Evolutionary conservation across 1,140 invertebrate species (phyloP), one percentile per base, ranked within the genome.

Genomic region (Adoxophyes honmai): DNA sequence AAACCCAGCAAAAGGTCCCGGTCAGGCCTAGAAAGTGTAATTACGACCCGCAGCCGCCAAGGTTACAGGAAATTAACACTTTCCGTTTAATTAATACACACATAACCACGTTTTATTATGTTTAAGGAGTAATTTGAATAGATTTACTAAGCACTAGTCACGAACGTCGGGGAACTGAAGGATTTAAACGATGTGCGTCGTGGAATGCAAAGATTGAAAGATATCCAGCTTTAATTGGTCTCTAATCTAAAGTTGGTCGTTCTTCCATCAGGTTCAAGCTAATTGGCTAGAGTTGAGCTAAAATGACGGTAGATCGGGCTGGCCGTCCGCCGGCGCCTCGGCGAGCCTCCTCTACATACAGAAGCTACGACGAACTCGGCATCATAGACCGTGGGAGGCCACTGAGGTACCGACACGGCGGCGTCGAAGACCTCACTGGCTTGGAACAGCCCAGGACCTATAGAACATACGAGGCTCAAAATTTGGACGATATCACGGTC

Each of bases 321-420:
- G 85, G 83, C 51, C 66, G 78, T 8, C 85, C 85, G 4, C 85
- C 85, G 10, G 78, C 83, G 13, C 85, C 85, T 0, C 70, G 81
- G 18, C 71, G 85, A 8, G 75, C 78, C 1, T 87, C 87, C 4
- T 91, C 90, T 14, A 91, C 90, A 3, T 91, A 91, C 66, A 82
- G 86, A 62, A 91, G 90, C 63, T 91, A 91, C 64, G 89, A 90
- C 62, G 83, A 88, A 62, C 76, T 88, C 4, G 82, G 82, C 4
- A 64, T 75, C 7, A 78, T 83, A 34, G 85, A 86, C 44, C 72
- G 76, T 36, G 72, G 71, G 9, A 75, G 67, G 64, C 77, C 81
- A 3, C 64, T 88, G 1, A 73, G 76, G 44, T 77, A 82, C 38
- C 62, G 82, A 8, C 83, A 86, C 28, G 81, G 81, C 1, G 85